Conservation (phyloP, 2,888 invertebrate genomes). For the Microctonus hyperodae region DNA sequence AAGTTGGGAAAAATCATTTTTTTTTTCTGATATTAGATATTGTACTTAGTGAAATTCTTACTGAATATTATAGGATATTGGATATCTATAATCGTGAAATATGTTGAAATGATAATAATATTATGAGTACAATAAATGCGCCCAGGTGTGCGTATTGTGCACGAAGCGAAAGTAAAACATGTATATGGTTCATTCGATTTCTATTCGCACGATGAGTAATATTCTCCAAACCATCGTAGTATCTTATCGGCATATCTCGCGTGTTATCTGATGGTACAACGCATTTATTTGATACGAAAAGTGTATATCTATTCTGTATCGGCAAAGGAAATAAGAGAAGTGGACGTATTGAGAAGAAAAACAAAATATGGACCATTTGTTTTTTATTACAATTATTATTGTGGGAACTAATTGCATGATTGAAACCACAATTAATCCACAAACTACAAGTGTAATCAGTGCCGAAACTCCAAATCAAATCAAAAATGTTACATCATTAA, state of each 20-base stretch:
- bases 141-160: neutral
- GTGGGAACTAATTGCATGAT: neutral
- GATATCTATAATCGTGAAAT: neutral
- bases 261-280: constrained; percentile 11
- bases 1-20: no score
- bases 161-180: neutral
- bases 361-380: neutral
- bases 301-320: neutral
- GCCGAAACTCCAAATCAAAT: neutral
- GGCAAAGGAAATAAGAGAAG: neutral
- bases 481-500: neutral
- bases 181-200: neutral
- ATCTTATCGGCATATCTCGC: constrained; percentile 17
- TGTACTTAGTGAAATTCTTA: no score
- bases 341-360: neutral
- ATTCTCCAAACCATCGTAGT: neutral
- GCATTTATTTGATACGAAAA: neutral
- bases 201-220: constrained; percentile 17
- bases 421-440: neutral
- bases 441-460: neutral
- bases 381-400: neutral
- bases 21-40: no score
- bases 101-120: neutral
- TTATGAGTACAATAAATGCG: neutral
- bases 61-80: neutral